phyloP scores from a whole-genome alignment of 2,888 invertebrate genomes.

The Epinotia ramella region DNA sequence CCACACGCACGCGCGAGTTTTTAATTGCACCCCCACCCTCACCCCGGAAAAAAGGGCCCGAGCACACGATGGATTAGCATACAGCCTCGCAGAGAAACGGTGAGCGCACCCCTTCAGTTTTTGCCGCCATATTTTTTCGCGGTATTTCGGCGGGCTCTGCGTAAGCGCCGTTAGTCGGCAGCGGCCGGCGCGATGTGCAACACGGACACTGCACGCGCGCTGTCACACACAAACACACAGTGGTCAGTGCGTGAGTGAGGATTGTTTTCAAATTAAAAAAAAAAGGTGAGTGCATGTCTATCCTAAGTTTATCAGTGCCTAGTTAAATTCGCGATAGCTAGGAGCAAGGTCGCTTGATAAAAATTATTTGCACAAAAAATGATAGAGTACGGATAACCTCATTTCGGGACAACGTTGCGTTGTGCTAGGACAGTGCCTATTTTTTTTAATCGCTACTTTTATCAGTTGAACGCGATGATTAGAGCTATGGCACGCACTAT shows the following conservation, averaged over 20 bases:
- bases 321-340: constrained; percentile 81
- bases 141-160: constrained; percentile 71
- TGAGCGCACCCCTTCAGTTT: constrained; percentile 81
- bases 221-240: constrained; percentile 48
- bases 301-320: constrained; percentile 66
- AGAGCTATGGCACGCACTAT: constrained; percentile 39
- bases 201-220: constrained; percentile 53
- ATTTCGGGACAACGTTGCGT: constrained; percentile 74
- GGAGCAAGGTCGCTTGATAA: constrained; percentile 84
- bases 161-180: constrained; percentile 82
- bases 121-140: constrained; percentile 80
- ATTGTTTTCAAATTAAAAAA: constrained; percentile 47
- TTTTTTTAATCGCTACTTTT: constrained; percentile 45
- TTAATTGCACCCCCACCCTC: constrained; percentile 82
- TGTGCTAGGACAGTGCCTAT: constrained; percentile 54
- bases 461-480: constrained; percentile 43
- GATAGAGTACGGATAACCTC: constrained; percentile 84
- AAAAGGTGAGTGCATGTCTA: constrained; percentile 60
- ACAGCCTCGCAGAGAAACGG: constrained; percentile 76
- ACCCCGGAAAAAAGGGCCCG: constrained; percentile 80
- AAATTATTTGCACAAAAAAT: constrained; percentile 83
- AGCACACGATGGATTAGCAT: constrained; percentile 83
- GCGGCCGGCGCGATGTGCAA: constrained; percentile 79
- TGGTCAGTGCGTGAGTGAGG: constrained; percentile 42
- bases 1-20: constrained; percentile 84